phyloP scores from a whole-genome alignment of 1,140 invertebrate species.

The Cyclargus thomasi region DNA sequence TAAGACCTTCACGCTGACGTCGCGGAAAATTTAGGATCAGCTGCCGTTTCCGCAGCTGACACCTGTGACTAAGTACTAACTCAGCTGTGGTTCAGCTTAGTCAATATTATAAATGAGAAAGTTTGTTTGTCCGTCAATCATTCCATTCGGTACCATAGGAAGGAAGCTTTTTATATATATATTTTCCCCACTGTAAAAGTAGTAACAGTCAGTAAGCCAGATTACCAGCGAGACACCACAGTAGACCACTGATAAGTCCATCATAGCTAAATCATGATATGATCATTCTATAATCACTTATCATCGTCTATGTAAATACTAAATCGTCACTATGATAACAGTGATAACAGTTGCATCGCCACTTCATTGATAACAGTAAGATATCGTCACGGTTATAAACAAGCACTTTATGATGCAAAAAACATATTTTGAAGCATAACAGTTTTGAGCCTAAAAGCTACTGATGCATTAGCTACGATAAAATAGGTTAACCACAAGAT shows the following conservation, averaged over 20 bases:
- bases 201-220: too few relatives aligned
- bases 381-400: neutral
- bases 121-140: too few relatives aligned
- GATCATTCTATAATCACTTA: slow-evolving; percentile 1
- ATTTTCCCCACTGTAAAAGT: too few relatives aligned
- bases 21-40: neutral
- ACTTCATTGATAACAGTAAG: neutral
- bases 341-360: neutral
- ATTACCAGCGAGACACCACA: too few relatives aligned
- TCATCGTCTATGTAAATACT: neutral
- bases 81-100: neutral
- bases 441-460: too few relatives aligned
- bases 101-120: too few relatives aligned
- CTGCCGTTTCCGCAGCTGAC: neutral
- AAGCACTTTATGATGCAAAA: too few relatives aligned
- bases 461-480: too few relatives aligned
- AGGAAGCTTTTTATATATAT: too few relatives aligned
- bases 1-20: neutral
- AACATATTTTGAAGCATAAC: too few relatives aligned
- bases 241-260: neutral
- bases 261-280: neutral
- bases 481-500: too few relatives aligned
- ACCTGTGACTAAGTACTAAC: neutral
- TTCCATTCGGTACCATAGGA: too few relatives aligned
- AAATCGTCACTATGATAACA: neutral